These are phyloP conservation scores for Saxidomus purpurata DNA, from an alignment of 1,140 invertebrate genomes.

Conservation along the genomic window DNA sequence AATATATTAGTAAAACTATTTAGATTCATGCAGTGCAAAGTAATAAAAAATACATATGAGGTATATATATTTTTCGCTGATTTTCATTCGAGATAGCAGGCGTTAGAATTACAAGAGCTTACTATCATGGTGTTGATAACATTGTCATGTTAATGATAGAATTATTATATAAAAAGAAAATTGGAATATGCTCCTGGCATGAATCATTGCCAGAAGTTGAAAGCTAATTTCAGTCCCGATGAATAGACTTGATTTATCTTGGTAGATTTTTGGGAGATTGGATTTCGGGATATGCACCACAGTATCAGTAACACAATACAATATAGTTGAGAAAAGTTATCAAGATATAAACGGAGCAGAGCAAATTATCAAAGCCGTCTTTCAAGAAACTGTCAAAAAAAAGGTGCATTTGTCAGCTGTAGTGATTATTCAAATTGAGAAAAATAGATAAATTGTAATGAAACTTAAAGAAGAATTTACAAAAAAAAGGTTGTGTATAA, in stretches of 20 bases:
- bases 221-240: not conserved
- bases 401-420: not conserved
- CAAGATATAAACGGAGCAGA: not conserved
- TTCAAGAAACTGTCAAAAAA: conserved; percentile 13
- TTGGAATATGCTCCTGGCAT: not conserved
- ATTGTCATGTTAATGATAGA: not conserved
- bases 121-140: not conserved
- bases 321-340: not conserved
- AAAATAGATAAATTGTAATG: not conserved
- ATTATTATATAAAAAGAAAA: conserved; percentile 6
- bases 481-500: not conserved
- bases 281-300: not conserved
- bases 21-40: not conserved
- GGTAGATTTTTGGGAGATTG: not conserved
- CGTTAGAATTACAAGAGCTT: not conserved
- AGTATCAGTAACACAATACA: not conserved
- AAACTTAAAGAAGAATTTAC: not conserved
- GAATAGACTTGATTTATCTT: conserved; percentile 5
- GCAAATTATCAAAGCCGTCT: not conserved
- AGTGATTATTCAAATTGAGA: conserved; percentile 15
- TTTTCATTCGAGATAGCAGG: not conserved
- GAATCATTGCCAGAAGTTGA: not conserved
- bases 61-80: not conserved
- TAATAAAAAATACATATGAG: not conserved
- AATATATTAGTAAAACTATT: not conserved